Percentiles rank a stretch among this genome's conserved stretches.
phyloP scores from a whole-genome alignment of 2,113 vertebrate genomes.

The Oxyruncus cristatus region DNA sequence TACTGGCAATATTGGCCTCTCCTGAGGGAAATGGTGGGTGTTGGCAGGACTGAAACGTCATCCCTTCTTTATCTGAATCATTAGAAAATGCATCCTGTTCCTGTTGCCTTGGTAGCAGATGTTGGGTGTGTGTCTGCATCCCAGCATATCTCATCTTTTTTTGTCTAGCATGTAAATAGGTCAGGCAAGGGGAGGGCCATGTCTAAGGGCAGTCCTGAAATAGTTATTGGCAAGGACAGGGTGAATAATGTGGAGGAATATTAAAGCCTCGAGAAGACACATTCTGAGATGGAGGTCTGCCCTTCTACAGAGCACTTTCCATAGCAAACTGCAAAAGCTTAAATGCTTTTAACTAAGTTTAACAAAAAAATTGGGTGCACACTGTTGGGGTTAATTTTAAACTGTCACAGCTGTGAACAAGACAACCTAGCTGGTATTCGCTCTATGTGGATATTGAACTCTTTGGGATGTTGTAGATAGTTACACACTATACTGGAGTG shows the following conservation, averaged over 20 bases:
- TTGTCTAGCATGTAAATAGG: neutral
- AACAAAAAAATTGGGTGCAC: neutral
- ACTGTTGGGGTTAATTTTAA: neutral
- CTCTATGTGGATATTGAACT: neutral
- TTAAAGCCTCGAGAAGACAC: neutral
- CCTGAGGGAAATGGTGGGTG: neutral
- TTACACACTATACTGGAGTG: neutral
- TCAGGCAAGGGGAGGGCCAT: neutral
- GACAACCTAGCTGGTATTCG: neutral
- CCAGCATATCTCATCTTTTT: neutral
- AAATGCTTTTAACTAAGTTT: neutral
- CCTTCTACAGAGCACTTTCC: neutral
- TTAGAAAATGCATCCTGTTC: constrained; percentile 22
- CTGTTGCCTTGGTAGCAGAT: constrained; percentile 47
- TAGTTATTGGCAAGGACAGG: neutral
- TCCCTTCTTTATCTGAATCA: neutral
- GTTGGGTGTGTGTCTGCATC: neutral
- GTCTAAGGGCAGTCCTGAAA: neutral
- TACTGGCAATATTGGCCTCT: neutral
- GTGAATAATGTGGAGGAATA: neutral
- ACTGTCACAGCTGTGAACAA: neutral
- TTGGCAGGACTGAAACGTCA: neutral
- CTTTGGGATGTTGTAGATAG: neutral
- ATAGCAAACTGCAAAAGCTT: neutral
- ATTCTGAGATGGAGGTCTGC: neutral